These are phyloP conservation scores for Podargus strigoides DNA, from an alignment of 2,797 vertebrate genomes.

Conservation along the genomic window DNA sequence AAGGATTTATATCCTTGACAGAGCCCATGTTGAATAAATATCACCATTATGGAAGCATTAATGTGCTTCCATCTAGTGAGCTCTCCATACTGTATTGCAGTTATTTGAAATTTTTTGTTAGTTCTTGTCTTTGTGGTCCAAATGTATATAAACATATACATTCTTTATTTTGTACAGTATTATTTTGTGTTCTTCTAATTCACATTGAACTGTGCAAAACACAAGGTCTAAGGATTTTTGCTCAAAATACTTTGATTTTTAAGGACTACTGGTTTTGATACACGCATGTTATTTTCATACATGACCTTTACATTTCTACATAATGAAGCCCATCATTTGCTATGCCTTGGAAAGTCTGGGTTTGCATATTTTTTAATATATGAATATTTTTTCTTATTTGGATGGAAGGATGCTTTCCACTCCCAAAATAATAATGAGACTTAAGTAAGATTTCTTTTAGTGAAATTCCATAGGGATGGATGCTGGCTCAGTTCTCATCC, in stretches of 20 bases:
- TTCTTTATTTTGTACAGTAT: background rate
- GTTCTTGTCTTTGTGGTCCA: background rate
- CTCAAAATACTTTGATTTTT: background rate
- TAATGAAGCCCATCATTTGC: rapidly evolving
- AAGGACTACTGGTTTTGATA: background rate
- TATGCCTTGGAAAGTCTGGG: background rate
- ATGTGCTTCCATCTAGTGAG: background rate
- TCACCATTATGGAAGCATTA: background rate
- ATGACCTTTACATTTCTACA: background rate
- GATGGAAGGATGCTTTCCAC: background rate
- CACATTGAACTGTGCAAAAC: background rate
- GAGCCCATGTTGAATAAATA: background rate
- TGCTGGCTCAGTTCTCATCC: background rate
- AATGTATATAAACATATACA: background rate
- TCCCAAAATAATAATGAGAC: background rate
- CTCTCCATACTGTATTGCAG: background rate
- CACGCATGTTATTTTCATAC: rapidly evolving
- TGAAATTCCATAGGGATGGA: background rate
- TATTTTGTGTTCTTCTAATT: background rate
- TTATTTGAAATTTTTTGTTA: background rate
- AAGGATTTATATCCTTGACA: background rate
- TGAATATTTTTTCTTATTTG: background rate
- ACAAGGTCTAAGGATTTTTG: background rate
- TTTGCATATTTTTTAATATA: background rate
- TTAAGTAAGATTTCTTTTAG: background rate